Evolutionary conservation across 2,888 invertebrate species (phyloP).

Genomic region (Meliscaeva auricollis): DNA sequence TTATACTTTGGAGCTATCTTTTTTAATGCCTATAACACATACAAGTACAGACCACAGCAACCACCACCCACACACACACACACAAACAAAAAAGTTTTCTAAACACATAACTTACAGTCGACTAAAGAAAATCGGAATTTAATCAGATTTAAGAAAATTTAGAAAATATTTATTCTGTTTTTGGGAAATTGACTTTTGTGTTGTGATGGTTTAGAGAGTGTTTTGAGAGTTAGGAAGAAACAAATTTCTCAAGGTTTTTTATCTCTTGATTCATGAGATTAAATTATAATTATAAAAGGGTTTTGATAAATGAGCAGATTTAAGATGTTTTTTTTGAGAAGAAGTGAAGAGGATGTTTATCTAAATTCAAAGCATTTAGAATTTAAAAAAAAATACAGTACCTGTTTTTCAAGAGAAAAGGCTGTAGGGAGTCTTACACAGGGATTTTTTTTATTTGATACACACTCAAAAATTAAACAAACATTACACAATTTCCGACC

Average conservation of each 20-base stretch:
- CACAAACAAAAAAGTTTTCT: background rate
- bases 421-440: no score
- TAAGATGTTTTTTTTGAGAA: background rate
- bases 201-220: background rate
- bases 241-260: background rate
- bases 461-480: no score
- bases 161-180: conserved; percentile 17
- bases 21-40: background rate
- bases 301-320: background rate
- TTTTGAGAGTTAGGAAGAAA: background rate
- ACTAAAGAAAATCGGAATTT: conserved; percentile 56
- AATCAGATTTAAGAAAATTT: conserved; percentile 59
- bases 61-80: background rate
- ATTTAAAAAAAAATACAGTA: no score
- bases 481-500: no score
- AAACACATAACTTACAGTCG: conserved; percentile 7
- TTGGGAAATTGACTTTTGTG: background rate
- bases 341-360: no score
- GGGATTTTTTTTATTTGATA: no score
- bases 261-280: background rate
- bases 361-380: no score
- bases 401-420: no score
- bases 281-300: background rate
- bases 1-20: conserved; percentile 5
- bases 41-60: background rate